A percentile compares a stretch with the other conserved stretches of the same genome.
Evolutionary conservation across 2,888 invertebrate genomes (phyloP).

Genomic region (Trypoxylon attenuatum): DNA sequence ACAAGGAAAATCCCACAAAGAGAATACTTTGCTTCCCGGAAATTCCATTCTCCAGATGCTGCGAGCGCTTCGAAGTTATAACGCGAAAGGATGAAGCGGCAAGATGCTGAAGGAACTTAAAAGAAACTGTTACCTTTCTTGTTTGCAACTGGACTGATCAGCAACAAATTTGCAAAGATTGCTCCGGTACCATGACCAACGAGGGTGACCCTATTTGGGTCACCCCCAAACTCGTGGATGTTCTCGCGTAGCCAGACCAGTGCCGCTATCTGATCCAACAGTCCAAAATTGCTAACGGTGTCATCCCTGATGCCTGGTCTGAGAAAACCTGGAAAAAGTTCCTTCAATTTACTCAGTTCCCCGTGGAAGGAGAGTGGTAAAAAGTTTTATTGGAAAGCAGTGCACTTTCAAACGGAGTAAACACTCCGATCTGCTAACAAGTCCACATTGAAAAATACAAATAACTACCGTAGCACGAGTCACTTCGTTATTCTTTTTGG

Average conservation of each 20-base stretch:
- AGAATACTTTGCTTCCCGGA: too few species aligned
- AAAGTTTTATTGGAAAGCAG: too few species aligned
- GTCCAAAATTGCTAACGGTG: slow-evolving; percentile 91
- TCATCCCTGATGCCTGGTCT: slow-evolving; percentile 85
- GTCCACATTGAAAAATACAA: too few species aligned
- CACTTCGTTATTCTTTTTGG: too few species aligned
- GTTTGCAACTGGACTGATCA: slow-evolving; percentile 90
- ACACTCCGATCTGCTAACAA: too few species aligned
- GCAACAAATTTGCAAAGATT: slow-evolving; percentile 92
- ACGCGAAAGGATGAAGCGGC: too few species aligned
- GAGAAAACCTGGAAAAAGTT: slow-evolving; percentile 84
- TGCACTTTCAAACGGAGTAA: too few species aligned
- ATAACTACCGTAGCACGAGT: too few species aligned
- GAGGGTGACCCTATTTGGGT: slow-evolving; percentile 89
- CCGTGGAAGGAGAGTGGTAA: neutral
- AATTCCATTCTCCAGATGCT: too few species aligned
- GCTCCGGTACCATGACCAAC: slow-evolving; percentile 98
- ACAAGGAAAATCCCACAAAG: too few species aligned
- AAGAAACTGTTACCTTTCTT: slow-evolving; percentile 69
- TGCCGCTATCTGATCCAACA: slow-evolving; percentile 95
- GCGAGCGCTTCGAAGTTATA: too few species aligned
- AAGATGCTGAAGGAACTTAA: slow-evolving; percentile 18
- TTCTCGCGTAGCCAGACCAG: slow-evolving; percentile 96
- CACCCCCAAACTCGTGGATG: slow-evolving; percentile 92
- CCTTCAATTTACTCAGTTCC: too few species aligned